Evolutionary conservation across 2,797 vertebrate genomes (phyloP), one percentile per base, ranked within the genome.

Genomic region (Choloepus didactylus): DNA sequence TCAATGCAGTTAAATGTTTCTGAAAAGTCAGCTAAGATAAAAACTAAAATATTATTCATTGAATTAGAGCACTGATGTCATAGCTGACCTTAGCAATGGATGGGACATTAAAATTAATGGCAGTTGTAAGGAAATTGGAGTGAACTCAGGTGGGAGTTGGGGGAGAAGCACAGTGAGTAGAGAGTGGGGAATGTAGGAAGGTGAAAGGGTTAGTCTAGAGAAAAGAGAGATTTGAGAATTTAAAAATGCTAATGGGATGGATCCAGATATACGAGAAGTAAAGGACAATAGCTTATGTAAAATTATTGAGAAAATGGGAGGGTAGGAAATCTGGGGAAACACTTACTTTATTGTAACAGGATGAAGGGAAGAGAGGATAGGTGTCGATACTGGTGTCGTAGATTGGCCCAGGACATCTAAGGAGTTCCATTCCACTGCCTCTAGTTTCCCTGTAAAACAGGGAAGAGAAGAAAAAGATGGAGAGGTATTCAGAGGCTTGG

Each of bases 71-170:
- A 29, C 3, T 12, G 31, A 76, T 87, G 85, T 79, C 66, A 54
- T 21, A 60, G 41, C 9, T 87, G 67, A 92, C 85, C 46, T 92
- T 84, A 89, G 11, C 49, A 31, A 95, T 51, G n/a, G 54, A 38
- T n/a, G 62, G 18, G 59, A n/a, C 8, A 25, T 49, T 87, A 46
- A 60, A 91, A 70, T 35, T 14, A 77, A 51, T 41, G 21, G 31
- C 9, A 5, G 7, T 27, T 23, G 19, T 5, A 41, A 83, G 2
- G 60, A 90, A 35, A n/a, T 2, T 4, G 9, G 54, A 64, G 5
- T 10, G 9, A 38, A n/a, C 1, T 35, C 64, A 51, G 14, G 21
- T 46, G 11, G 44, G 7, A n/a, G 12, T 21, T 11, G 3, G 21
- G 7, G 9, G 14, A 31, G 16, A 35, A n/a, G 54, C 12, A 1